Conservation (phyloP, 2,888 invertebrate genomes). For the Drosophila testacea region DNA sequence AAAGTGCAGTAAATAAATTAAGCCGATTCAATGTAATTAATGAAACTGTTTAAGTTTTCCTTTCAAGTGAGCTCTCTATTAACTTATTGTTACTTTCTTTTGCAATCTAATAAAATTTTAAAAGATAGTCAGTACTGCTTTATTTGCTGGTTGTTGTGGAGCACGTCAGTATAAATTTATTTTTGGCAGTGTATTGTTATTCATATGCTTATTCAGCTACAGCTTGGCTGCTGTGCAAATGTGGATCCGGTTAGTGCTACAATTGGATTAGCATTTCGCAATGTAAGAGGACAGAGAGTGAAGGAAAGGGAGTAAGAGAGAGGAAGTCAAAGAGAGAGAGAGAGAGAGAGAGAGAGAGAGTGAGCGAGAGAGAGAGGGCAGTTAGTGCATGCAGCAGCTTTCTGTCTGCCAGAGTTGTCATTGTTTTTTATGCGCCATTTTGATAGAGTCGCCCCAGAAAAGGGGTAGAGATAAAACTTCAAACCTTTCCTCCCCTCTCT, state of each 20-base stretch:
- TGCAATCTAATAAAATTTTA: too few species aligned
- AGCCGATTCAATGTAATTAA: too few species aligned
- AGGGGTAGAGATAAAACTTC: conserved; percentile 1
- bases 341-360: background rate
- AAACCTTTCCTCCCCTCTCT: background rate
- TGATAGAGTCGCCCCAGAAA: conserved; percentile 48
- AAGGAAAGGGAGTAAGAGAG: background rate
- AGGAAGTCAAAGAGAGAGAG: background rate
- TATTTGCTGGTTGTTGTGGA: too few species aligned
- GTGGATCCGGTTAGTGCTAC: conserved; percentile 49
- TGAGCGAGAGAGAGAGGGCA: background rate
- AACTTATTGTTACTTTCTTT: too few species aligned
- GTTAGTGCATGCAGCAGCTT: conserved; percentile 3
- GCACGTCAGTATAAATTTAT: background rate
- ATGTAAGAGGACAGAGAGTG: conserved; percentile 1
- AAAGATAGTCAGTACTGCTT: too few species aligned
- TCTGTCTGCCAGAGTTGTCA: conserved; percentile 61
- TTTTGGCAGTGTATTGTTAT: conserved; percentile 37
- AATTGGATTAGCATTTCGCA: conserved; percentile 75
- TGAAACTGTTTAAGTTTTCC: too few species aligned
- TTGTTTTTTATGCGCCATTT: conserved; percentile 72
- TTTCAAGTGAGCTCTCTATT: too few species aligned
- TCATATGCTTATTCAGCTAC: conserved; percentile 47
- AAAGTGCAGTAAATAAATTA: background rate
- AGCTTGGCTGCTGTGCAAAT: conserved; percentile 43